phyloP scores from a whole-genome alignment of 23 tunicate species.

The Phallusia fumigata region DNA sequence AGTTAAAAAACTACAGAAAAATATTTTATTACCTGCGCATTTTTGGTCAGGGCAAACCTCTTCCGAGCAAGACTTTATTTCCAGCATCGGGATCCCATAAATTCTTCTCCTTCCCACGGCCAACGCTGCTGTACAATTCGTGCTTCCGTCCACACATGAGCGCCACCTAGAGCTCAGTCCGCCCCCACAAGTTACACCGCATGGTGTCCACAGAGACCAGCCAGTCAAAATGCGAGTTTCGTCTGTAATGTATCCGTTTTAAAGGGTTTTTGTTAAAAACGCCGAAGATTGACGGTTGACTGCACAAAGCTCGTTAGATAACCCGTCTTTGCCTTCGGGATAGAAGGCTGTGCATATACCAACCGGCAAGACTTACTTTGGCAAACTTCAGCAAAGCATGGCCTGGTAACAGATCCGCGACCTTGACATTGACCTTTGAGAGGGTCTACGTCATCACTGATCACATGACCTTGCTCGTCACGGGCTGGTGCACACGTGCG shows the following conservation, averaged over 20 bases:
- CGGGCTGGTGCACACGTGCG: constrained; percentile 27
- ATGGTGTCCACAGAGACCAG: constrained; percentile 70
- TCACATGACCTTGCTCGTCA: constrained; percentile 16
- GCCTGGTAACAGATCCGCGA: neutral
- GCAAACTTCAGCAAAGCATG: constrained; percentile 50
- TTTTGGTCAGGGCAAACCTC: constrained; percentile 34
- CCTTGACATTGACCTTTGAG: constrained; percentile 45
- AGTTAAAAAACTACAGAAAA: neutral
- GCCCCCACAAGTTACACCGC: constrained; percentile 73
- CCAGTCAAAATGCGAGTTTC: constrained; percentile 9
- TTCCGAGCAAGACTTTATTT: constrained; percentile 49
- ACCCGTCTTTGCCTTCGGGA: too few relatives aligned
- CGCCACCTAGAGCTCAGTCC: constrained; percentile 54
- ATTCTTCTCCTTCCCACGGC: constrained; percentile 11
- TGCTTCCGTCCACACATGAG: constrained; percentile 33
- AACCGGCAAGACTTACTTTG: constrained; percentile 26
- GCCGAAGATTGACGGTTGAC: too few relatives aligned
- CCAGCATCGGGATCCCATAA: constrained; percentile 13
- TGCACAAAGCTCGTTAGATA: too few relatives aligned
- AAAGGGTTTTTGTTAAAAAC: too few relatives aligned
- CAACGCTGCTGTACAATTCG: constrained; percentile 21
- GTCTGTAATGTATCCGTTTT: constrained; percentile 4
- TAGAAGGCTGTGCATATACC: too few relatives aligned
- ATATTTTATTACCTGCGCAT: constrained; percentile 33
- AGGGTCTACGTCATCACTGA: constrained; percentile 15